These are phyloP conservation scores for Petrocephalus microphthalmus DNA, from an alignment of 2,113 vertebrate genomes.

Conservation along the genomic window DNA sequence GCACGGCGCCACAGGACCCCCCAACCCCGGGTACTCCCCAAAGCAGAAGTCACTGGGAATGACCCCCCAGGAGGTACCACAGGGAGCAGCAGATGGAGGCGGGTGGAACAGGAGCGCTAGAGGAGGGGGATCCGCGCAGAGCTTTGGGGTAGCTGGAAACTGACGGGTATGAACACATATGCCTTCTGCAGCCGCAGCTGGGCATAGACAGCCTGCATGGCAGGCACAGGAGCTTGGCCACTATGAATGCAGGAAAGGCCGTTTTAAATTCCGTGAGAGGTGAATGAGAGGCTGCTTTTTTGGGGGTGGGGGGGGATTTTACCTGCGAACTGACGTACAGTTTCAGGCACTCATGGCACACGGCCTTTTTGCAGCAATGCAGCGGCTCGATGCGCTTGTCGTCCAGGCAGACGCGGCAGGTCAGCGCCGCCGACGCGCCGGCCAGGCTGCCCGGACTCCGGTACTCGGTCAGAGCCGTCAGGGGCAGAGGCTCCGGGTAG, in stretches of 20 bases:
- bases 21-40: neutral
- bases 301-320: too few relatives aligned
- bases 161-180: neutral
- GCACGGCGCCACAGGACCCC: neutral
- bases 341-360: slow-evolving; percentile 88
- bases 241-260: neutral
- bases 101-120: neutral
- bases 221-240: neutral
- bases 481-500: slow-evolving; percentile 61
- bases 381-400: slow-evolving; percentile 75
- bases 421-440: slow-evolving; percentile 58
- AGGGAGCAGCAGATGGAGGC: neutral
- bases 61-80: neutral
- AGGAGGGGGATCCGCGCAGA: neutral
- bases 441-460: slow-evolving; percentile 43
- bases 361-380: slow-evolving; percentile 86
- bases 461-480: slow-evolving; percentile 65
- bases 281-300: too few relatives aligned
- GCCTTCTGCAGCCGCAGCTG: neutral
- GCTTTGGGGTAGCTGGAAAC: neutral
- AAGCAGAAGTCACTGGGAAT: neutral
- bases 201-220: neutral
- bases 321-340: slow-evolving; percentile 91
- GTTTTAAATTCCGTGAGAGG: neutral
- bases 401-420: slow-evolving; percentile 88